A percentile compares a stretch with the other conserved stretches of the same genome.
Evolutionary conservation across 2,888 invertebrate species (phyloP).

Genomic region (Metalampra italica): DNA sequence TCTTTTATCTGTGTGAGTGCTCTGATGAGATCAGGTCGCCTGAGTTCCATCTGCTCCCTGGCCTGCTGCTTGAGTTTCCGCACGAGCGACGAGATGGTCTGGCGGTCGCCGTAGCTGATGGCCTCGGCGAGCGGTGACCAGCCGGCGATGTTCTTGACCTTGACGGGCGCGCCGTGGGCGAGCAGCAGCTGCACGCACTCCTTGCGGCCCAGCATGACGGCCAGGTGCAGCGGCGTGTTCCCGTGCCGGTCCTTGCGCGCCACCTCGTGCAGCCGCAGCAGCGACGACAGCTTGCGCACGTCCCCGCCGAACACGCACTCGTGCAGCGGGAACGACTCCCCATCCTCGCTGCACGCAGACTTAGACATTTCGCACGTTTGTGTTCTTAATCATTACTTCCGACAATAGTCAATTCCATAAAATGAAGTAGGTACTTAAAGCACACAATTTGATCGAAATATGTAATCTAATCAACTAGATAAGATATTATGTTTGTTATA

Average conservation of each 20-base stretch:
- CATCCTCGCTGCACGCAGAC: slow-evolving; percentile 66
- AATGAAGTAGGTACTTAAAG: slow-evolving; percentile 30
- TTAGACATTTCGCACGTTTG: slow-evolving; percentile 53
- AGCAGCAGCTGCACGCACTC: slow-evolving; percentile 95
- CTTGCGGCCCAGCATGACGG: slow-evolving; percentile 97
- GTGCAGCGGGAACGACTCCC: slow-evolving; percentile 86
- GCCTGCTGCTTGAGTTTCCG: slow-evolving; percentile 95
- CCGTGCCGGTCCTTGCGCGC: slow-evolving; percentile 90
- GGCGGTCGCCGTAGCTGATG: slow-evolving; percentile 97
- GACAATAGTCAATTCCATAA: slow-evolving; percentile 30
- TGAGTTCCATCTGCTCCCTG: slow-evolving; percentile 92
- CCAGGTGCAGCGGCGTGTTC: slow-evolving; percentile 96
- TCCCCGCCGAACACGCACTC: slow-evolving; percentile 94
- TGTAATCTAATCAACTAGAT: slow-evolving; percentile 65
- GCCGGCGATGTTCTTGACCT: slow-evolving; percentile 95
- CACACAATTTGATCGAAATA: slow-evolving; percentile 41
- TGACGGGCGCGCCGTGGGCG: slow-evolving; percentile 95
- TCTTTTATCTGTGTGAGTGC: slow-evolving; percentile 95
- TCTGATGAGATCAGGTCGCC: slow-evolving; percentile 92
- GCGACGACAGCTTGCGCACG: slow-evolving; percentile 86
- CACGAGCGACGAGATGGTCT: slow-evolving; percentile 91
- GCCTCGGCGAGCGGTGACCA: slow-evolving; percentile 99
- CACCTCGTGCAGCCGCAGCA: slow-evolving; percentile 87
- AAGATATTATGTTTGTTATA: slow-evolving; percentile 21
- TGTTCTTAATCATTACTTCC: slow-evolving; percentile 51